A percentile compares a stretch with the other conserved stretches of the same genome.
phyloP scores from a whole-genome alignment of 2,888 invertebrate species.

The Plebejus argus region DNA sequence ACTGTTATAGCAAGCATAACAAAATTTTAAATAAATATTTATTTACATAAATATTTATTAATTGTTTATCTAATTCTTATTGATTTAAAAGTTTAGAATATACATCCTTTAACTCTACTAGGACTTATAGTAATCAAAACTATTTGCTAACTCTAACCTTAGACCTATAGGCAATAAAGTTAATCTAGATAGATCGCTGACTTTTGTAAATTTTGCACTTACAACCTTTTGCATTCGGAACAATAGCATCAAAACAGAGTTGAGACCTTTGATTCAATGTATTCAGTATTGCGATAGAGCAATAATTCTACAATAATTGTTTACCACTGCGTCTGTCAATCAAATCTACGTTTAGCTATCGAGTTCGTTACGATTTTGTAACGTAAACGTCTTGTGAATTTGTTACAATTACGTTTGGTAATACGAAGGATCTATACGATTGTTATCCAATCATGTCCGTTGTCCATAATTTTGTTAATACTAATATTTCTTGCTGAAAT shows the following conservation, averaged over 20 bases:
- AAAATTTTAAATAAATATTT: no score
- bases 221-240: conserved; percentile 39
- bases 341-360: conserved; percentile 67
- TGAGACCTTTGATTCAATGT: conserved; percentile 67
- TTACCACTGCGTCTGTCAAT: conserved; percentile 75
- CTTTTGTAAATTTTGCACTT: conserved; percentile 23
- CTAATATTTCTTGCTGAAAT: background rate
- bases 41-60: no score
- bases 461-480: background rate
- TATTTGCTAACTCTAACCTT: background rate
- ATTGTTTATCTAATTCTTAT: no score
- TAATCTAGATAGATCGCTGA: conserved; percentile 45
- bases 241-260: conserved; percentile 74
- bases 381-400: conserved; percentile 46
- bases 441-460: background rate
- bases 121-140: background rate
- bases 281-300: conserved; percentile 66
- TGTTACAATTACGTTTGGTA: conserved; percentile 38
- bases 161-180: background rate
- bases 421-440: background rate
- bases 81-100: no score
- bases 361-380: conserved; percentile 44
- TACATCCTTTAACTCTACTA: background rate
- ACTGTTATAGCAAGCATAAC: no score
- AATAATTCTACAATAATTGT: conserved; percentile 70